These are phyloP conservation scores for Enteromius unitaeniatus DNA, from an alignment of 2,797 vertebrate genomes.

Conservation along the genomic window DNA sequence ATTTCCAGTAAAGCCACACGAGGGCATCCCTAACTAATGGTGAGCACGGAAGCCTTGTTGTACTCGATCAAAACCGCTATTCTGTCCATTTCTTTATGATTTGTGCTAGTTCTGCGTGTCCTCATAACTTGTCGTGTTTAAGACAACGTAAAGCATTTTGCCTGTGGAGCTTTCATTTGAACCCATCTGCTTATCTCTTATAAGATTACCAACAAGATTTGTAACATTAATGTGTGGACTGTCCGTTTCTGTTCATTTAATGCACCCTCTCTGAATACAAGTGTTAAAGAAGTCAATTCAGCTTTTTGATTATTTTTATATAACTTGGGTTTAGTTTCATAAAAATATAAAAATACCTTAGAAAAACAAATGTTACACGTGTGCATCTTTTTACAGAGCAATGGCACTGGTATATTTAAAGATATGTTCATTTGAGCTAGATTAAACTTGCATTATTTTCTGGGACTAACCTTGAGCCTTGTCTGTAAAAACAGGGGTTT, in stretches of 20 bases:
- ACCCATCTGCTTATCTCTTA: background rate
- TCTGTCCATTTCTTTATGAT: background rate
- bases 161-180: background rate
- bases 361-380: background rate
- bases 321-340: background rate
- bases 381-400: background rate
- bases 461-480: too few species aligned
- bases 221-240: background rate
- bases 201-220: background rate
- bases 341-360: background rate
- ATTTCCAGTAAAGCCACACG: conserved; percentile 14
- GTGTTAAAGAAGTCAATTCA: background rate
- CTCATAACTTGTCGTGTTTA: background rate
- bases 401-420: background rate
- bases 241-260: background rate
- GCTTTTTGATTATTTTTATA: background rate
- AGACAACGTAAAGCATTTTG: background rate
- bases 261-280: background rate
- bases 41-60: too few species aligned
- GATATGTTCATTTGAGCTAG: background rate
- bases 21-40: background rate
- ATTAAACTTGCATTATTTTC: background rate
- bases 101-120: background rate
- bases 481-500: background rate
- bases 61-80: background rate